Evolutionary conservation across 2,888 invertebrate species (phyloP).

Genomic region (Theodoxus fluviatilis): DNA sequence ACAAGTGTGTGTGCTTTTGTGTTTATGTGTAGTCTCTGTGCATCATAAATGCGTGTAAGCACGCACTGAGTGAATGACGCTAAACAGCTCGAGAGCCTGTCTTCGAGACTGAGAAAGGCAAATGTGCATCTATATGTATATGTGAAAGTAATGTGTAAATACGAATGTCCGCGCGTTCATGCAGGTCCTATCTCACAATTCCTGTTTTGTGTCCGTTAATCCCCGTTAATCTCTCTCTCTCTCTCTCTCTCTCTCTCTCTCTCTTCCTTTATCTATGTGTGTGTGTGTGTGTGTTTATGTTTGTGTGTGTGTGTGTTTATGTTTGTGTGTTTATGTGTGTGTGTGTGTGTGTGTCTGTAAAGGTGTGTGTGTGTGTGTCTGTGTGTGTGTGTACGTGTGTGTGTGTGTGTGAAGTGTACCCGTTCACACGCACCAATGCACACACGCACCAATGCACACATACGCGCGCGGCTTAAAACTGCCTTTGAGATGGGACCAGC

Average conservation of each 20-base stretch:
- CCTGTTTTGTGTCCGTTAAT: no score
- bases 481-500: no score
- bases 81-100: no score
- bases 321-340: neutral
- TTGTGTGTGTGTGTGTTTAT: neutral
- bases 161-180: neutral
- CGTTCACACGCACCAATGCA: no score
- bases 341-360: neutral
- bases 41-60: no score
- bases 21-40: no score
- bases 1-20: constrained; percentile 1
- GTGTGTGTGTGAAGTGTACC: neutral
- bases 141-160: neutral
- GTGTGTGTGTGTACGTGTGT: neutral
- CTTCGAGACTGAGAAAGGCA: no score
- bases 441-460: no score
- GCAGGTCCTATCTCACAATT: no score
- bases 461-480: no score
- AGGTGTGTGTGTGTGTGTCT: constrained; percentile 4
- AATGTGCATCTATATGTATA: constrained; percentile 1
- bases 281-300: neutral
- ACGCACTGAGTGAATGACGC: no score
- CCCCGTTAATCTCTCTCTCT: neutral
- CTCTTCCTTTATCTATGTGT: neutral
- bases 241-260: constrained; percentile 17